These are phyloP conservation scores for Myrmecobius fasciatus DNA, from an alignment of 2,113 vertebrate genomes.

Conservation along the genomic window DNA sequence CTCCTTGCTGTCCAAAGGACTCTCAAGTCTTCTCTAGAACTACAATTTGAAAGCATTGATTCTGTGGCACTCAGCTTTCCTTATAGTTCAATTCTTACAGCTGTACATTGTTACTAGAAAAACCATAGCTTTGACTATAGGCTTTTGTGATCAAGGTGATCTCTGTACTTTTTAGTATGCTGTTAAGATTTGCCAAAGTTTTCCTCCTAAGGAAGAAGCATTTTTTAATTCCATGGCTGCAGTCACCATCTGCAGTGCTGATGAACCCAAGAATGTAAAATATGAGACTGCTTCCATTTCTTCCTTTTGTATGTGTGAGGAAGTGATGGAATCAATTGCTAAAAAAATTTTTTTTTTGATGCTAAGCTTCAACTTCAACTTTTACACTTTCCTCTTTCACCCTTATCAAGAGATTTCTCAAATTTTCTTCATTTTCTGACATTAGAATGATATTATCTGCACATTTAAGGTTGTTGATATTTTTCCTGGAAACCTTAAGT, in stretches of 20 bases:
- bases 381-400: neutral
- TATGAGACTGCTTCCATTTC: neutral
- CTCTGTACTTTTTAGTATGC: neutral
- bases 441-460: neutral
- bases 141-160: neutral
- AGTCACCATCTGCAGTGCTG: neutral
- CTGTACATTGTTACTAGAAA: too few species aligned
- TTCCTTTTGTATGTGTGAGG: neutral
- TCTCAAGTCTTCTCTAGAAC: neutral
- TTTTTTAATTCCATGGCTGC: neutral
- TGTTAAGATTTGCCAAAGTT: neutral
- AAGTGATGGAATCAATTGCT: neutral
- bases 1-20: neutral
- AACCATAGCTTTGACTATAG: neutral
- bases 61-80: neutral
- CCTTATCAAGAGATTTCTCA: neutral
- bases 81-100: neutral
- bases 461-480: neutral
- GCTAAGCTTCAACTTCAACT: neutral
- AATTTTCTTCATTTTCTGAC: neutral
- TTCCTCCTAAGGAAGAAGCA: neutral
- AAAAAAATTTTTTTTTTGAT: neutral
- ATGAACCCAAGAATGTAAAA: neutral
- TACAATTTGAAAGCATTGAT: neutral
- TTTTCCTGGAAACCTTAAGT: neutral